Base-by-base conservation (phyloP, 53 echinoderm and acorn worm species). In the Pentamera pediparva region DNA sequence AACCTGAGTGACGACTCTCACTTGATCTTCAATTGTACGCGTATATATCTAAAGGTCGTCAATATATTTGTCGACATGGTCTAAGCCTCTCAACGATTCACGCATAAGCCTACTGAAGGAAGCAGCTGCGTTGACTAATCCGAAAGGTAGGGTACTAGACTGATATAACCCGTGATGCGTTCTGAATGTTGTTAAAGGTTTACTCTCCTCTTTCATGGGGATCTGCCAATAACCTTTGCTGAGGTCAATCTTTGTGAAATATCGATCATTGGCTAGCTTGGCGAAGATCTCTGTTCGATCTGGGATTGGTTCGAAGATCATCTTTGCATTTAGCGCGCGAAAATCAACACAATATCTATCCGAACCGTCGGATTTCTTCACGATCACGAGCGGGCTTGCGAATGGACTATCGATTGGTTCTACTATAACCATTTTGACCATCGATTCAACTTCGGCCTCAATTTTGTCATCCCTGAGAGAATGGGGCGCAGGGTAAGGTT, bases 191-290 rank as follows among this genome's bases (percentile, higher is more conserved):
- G 86, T 86, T 25, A 79, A 67, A 59, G 70, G 61, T 39, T 81
- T 81, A 6, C 59, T 59, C 15, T 37, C 39, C 31, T 81, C 77
- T 25, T 75, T 25, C 58, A 81, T 81, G 27, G 77, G 86, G 21
- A 81, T 86, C 32, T 81, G 81, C 81, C 86, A 86, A 40, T 81
- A 86, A 20, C 86, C 81, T 36, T 81, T 81, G 10, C 62, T 74
- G 21, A 81, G 54, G 39, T 81, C 81, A 1, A 74, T 61, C 53
- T 81, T 81, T 26, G 69, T 53, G 50, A 69, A 81, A 61, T 50
- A 60, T 22, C 29, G 61, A 35, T 81, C 81, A 4, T 19, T 20
- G 22, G 62, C 39, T 33, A 81, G 34, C 22, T 74, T 37, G 20
- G 74, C 10, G 27, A 81, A 81, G 10, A 81, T 74, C 26, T 74